Evolutionary conservation across 2,797 vertebrate genomes (phyloP).

Genomic region (Aldrovandia affinis): DNA sequence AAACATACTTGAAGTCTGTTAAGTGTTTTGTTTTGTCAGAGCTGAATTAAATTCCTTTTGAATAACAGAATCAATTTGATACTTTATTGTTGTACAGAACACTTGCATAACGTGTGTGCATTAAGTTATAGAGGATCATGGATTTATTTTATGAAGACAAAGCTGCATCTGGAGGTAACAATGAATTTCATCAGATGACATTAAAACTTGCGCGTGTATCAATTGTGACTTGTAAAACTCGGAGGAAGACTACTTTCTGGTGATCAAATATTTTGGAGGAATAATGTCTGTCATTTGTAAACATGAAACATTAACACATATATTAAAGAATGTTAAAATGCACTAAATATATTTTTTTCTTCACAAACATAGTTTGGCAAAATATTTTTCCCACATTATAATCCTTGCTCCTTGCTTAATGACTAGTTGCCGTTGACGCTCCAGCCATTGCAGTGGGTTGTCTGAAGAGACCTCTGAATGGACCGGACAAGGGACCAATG

Average conservation of each 20-base stretch:
- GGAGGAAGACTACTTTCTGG: too few relatives aligned
- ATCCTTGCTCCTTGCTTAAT: neutral
- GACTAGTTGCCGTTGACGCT: neutral
- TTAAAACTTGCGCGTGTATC: too few relatives aligned
- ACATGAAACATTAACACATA: too few relatives aligned
- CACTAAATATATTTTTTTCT: too few relatives aligned
- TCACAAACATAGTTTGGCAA: neutral
- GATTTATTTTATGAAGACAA: neutral
- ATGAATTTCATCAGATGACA: too few relatives aligned
- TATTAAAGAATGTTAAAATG: too few relatives aligned
- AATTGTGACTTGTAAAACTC: too few relatives aligned
- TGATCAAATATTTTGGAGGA: too few relatives aligned
- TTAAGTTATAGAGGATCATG: neutral
- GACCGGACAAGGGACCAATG: neutral
- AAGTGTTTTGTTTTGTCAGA: neutral
- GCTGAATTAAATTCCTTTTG: neutral
- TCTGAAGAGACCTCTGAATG: neutral
- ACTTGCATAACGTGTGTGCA: neutral
- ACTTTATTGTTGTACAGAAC: neutral
- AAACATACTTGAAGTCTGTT: neutral
- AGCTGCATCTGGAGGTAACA: neutral
- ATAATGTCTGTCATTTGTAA: too few relatives aligned
- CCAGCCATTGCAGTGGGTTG: neutral
- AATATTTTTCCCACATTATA: neutral
- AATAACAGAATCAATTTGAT: neutral